Evolutionary conservation across 2,888 invertebrate genomes (phyloP), one percentile per base, ranked within the genome.

Genomic region (Selenia dentaria): DNA sequence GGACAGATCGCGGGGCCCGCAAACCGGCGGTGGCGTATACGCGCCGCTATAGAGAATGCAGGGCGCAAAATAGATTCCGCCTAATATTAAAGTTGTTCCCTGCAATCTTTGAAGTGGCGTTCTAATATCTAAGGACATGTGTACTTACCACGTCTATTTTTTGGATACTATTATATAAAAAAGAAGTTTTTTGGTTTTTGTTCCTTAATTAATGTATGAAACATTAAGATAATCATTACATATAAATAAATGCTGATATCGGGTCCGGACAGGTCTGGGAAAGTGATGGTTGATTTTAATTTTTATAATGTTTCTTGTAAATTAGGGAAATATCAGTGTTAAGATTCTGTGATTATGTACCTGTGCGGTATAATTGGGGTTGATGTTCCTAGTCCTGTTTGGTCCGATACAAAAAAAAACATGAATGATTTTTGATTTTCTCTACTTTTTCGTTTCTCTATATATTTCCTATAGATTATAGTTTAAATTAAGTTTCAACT

Each of bases 201-300:
- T 91, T 91, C 91, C 91, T 91, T 86, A 84, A 84, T 81, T 90
- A 89, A 83, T 91, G 83, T 90, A 87, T 83, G 76, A 73, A 82
- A 76, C 79, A 75, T 62, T 83, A 84, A 83, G 83, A 78, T 86
- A 83, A 83, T 84, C 76, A 83, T 81, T 83, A 85, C 83, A 83
- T 83, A 69, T 86, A 79, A 84, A 82, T 88, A 89, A 88, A 89
- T 68, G 67, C 72, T 76, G 71, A 69, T 56, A 80, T 78, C 74
- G 75, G 67, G 60, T 58, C 60, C 59, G 65, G 71, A 68, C 66
- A 73, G 83, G 77, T 79, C 73, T 74, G 64, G 65, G 81, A 73
- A 74, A 75, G 71, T 59, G 70, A 70, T 73, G 79, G 77, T 72
- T 82, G 76, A 74, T 81, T 81, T 48, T 82, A 81, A 81, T 83